A percentile compares a stretch with the other conserved stretches of the same genome.
Evolutionary conservation across 2,797 vertebrate genomes (phyloP).

Genomic region (Periparus ater): DNA sequence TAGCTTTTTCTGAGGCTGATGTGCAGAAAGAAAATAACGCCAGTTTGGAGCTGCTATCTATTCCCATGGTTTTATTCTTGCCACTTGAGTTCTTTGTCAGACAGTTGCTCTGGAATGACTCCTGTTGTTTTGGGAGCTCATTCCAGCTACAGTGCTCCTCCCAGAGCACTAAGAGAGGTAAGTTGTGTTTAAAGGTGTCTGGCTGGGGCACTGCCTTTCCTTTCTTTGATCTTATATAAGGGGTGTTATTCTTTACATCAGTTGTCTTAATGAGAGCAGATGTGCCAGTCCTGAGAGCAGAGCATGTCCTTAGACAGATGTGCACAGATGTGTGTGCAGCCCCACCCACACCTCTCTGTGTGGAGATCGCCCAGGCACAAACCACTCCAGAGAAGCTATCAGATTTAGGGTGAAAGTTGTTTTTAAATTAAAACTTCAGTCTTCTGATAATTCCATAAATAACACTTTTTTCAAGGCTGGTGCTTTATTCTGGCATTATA

Average conservation of each 20-base stretch:
- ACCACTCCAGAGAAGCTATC: background rate
- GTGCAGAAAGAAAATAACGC: slow-evolving; percentile 6
- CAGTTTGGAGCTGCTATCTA: background rate
- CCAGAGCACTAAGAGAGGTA: background rate
- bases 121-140: background rate
- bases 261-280: background rate
- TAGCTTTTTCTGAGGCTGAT: background rate
- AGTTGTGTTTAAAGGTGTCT: slow-evolving; percentile 19
- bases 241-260: background rate
- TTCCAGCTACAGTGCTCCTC: background rate
- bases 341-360: background rate
- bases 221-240: background rate
- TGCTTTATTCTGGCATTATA: background rate
- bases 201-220: background rate
- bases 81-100: slow-evolving; percentile 13
- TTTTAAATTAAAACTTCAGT: background rate
- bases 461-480: background rate
- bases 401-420: background rate
- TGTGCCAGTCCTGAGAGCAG: background rate
- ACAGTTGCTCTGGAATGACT: background rate
- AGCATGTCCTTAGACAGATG: background rate
- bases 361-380: background rate
- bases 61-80: background rate
- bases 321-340: background rate
- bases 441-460: background rate